phyloP scores from a whole-genome alignment of 92 coral and sea anemone species.

The Parazoanthus swiftii region DNA sequence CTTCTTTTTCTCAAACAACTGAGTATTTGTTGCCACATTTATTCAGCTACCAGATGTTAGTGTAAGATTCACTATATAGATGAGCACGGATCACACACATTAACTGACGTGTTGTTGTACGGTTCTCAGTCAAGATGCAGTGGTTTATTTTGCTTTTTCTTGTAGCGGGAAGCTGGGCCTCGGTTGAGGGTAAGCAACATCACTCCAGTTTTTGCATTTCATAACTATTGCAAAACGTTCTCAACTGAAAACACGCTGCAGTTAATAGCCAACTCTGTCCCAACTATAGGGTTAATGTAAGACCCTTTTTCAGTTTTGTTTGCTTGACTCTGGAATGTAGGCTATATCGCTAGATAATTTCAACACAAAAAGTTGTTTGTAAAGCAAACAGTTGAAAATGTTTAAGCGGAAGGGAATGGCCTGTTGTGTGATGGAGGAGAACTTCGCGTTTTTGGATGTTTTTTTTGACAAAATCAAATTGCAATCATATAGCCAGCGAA shows the following conservation, averaged over 20 bases:
- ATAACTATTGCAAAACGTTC: not conserved
- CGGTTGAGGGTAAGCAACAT: constrained; percentile 10
- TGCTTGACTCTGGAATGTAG: too few relatives aligned
- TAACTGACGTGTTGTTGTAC: not conserved
- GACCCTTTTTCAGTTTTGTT: too few relatives aligned
- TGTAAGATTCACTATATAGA: not conserved
- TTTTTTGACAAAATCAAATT: too few relatives aligned
- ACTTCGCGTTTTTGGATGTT: too few relatives aligned
- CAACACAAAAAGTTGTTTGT: too few relatives aligned
- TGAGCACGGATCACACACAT: not conserved
- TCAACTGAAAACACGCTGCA: not conserved
- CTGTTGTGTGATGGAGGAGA: too few relatives aligned
- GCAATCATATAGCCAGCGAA: too few relatives aligned
- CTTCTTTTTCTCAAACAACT: not conserved
- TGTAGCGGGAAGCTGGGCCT: constrained; percentile 11
- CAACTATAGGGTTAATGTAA: too few relatives aligned
- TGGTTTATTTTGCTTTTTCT: constrained; percentile 1
- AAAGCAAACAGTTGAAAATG: too few relatives aligned
- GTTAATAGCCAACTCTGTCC: not conserved
- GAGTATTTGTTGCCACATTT: not conserved
- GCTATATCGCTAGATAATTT: too few relatives aligned
- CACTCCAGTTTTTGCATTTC: not conserved
- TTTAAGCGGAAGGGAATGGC: too few relatives aligned
- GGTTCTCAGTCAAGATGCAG: not conserved
- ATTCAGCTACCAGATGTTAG: constrained; percentile 11